Conservation (phyloP, 2,888 invertebrate species). For the Tenodera sinensis region DNA sequence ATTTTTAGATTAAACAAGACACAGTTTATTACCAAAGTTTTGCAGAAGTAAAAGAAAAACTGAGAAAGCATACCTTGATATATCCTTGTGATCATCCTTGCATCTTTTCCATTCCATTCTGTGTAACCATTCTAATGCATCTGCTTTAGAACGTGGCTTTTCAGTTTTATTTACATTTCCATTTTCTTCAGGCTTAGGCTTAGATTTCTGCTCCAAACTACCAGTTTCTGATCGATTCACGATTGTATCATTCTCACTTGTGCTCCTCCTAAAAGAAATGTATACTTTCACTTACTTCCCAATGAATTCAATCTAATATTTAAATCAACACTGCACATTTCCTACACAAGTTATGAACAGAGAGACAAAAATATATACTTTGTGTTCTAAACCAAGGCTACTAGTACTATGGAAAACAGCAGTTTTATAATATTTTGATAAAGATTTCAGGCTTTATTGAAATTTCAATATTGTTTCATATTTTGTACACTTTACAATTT, state of each 20-base stretch:
- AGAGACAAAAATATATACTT: no score
- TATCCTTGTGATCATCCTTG: not conserved
- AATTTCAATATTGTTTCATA: no score
- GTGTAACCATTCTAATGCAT: not conserved
- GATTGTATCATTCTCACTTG: not conserved
- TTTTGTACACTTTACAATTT: no score
- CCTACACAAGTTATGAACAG: no score
- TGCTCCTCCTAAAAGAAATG: not conserved
- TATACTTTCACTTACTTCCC: not conserved
- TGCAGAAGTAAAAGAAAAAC: not conserved
- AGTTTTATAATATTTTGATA: no score
- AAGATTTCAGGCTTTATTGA: no score
- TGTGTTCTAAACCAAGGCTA: no score
- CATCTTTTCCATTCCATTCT: not conserved
- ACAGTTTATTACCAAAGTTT: no score
- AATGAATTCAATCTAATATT: no score
- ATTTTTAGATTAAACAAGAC: no score
- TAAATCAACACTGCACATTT: no score
- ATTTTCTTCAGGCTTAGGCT: not conserved
- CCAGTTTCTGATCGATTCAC: not conserved
- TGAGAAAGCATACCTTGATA: not conserved
- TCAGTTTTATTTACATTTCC: not conserved
- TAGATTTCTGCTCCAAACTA: not conserved
- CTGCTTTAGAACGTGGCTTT: not conserved
- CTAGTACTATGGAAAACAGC: no score